Evolutionary conservation across 2,113 vertebrate species (phyloP).

Genomic region (Peromyscus leucopus): DNA sequence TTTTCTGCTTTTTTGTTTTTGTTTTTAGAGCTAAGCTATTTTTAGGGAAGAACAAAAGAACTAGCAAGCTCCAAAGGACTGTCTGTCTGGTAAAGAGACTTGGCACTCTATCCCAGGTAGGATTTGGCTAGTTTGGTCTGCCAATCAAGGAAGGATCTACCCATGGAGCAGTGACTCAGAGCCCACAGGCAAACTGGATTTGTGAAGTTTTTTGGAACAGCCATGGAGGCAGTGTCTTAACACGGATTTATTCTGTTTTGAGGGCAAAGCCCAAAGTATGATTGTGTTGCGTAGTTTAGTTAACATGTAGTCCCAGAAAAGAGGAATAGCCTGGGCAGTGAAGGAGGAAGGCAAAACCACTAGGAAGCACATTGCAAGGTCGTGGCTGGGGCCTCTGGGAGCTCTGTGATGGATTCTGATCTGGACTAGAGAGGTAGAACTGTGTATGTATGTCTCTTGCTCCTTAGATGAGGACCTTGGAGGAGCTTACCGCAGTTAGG

Average conservation of each 20-base stretch:
- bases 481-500: accelerated
- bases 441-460: accelerated
- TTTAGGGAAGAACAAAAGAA: slow-evolving; percentile 59
- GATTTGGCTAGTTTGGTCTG: not conserved
- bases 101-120: not conserved
- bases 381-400: not conserved
- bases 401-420: not conserved
- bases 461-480: not conserved
- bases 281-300: not conserved
- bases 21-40: slow-evolving; percentile 35
- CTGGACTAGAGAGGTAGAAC: not conserved
- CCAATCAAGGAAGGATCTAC: not conserved
- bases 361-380: not conserved
- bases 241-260: not conserved
- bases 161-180: not conserved
- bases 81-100: slow-evolving; percentile 35
- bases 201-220: not conserved
- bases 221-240: not conserved
- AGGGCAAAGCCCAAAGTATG: not conserved
- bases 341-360: not conserved
- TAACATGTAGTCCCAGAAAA: not conserved
- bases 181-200: not conserved
- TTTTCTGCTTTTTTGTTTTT: slow-evolving; percentile 40
- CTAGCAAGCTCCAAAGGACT: not conserved
- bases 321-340: not conserved